phyloP scores from a whole-genome alignment of 2,113 vertebrate genomes.

The Eupsittula cactorum region DNA sequence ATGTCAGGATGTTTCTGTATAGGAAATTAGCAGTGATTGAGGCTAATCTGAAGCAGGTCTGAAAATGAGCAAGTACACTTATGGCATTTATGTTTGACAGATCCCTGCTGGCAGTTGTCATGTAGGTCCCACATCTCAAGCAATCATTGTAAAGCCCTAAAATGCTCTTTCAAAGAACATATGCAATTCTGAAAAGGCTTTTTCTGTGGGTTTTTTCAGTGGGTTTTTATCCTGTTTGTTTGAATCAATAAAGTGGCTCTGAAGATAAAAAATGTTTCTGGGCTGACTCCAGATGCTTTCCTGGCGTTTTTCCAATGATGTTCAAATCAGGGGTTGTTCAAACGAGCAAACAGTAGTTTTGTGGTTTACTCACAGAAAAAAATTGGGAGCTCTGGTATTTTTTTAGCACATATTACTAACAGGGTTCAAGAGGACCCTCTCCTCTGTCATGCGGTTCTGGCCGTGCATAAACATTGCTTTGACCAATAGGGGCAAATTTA shows the following conservation, averaged over 20 bases:
- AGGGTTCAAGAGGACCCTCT: constrained; percentile 51
- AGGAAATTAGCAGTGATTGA: neutral
- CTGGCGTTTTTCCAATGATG: constrained; percentile 54
- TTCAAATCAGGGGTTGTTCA: constrained; percentile 50
- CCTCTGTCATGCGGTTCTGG: constrained; percentile 11
- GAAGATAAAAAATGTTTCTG: constrained; percentile 28
- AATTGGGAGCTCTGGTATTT: constrained; percentile 34
- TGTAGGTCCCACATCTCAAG: neutral
- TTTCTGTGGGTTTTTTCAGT: neutral
- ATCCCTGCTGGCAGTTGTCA: neutral
- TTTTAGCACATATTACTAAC: constrained; percentile 52
- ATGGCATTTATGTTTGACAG: neutral
- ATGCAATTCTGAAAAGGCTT: neutral
- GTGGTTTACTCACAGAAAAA: constrained; percentile 53
- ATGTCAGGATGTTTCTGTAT: neutral
- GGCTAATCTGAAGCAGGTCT: neutral
- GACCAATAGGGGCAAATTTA: constrained; percentile 48
- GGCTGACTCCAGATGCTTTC: constrained; percentile 39
- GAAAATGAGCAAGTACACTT: neutral
- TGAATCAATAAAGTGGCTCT: neutral
- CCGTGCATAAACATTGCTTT: constrained; percentile 25
- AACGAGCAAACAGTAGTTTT: constrained; percentile 57
- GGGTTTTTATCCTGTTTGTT: neutral
- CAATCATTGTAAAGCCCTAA: neutral
- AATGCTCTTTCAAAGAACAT: constrained; percentile 1